Percentiles rank a stretch among this genome's conserved stretches.
These are phyloP conservation scores for Macrostomum lignano DNA, from an alignment of 1,140 invertebrate species.

Conservation along the genomic window DNA sequence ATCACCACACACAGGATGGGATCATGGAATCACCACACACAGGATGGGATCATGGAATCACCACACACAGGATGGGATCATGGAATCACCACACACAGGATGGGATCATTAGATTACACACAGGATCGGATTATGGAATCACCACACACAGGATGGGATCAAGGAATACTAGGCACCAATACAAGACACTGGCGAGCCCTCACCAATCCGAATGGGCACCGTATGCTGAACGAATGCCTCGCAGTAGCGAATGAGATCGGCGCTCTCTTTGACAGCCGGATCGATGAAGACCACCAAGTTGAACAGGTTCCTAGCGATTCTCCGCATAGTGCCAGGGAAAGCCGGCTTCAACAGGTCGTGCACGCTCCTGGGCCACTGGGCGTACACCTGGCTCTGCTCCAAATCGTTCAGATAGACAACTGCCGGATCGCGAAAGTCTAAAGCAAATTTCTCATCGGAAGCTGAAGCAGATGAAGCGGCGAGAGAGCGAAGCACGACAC, in stretches of 20 bases:
- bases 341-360: constrained; percentile 68
- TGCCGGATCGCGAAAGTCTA: constrained; percentile 66
- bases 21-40: no score
- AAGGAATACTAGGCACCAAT: no score
- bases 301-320: constrained; percentile 68
- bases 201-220: constrained; percentile 33
- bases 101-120: no score
- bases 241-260: constrained; percentile 47
- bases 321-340: constrained; percentile 74
- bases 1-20: no score
- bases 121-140: no score
- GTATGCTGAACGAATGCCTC: constrained; percentile 69
- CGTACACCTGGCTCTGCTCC: constrained; percentile 57
- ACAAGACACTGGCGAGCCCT: constrained; percentile 3
- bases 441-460: constrained; percentile 40
- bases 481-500: not conserved
- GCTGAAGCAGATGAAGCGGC: constrained; percentile 17
- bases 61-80: no score
- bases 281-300: constrained; percentile 64
- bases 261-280: constrained; percentile 39
- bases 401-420: constrained; percentile 80
- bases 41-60: no score
- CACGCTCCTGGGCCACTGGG: constrained; percentile 53
- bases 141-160: no score
- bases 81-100: no score